These are phyloP conservation scores for Sesia apiformis DNA, from an alignment of 2,888 invertebrate species.

Conservation along the genomic window DNA sequence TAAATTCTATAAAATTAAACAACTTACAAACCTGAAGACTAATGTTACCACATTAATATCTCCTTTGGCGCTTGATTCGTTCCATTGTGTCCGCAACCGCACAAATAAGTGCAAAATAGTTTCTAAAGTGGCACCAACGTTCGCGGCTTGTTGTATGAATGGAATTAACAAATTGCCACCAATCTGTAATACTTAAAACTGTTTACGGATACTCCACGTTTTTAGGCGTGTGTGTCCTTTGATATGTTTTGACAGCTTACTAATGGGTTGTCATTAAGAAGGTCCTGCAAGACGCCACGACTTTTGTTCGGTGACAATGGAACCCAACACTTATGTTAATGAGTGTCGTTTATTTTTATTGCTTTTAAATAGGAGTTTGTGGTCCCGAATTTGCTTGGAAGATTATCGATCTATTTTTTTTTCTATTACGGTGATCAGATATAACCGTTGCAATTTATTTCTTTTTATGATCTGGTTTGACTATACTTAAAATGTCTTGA, in stretches of 20 bases:
- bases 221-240: conserved; percentile 50
- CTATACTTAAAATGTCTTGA: background rate
- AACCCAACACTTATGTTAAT: conserved; percentile 51
- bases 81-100: conserved; percentile 29
- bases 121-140: conserved; percentile 37
- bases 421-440: background rate
- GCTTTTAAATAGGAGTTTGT: conserved; percentile 61
- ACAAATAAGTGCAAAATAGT: conserved; percentile 41
- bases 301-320: conserved; percentile 46
- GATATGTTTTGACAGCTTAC: conserved; percentile 72
- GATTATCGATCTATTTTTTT: conserved; percentile 43
- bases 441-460: too few species aligned
- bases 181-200: conserved; percentile 54
- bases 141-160: conserved; percentile 46
- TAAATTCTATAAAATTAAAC: too few species aligned
- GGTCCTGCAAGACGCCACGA: conserved; percentile 43
- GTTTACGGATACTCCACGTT: conserved; percentile 37
- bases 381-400: conserved; percentile 46
- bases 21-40: conserved; percentile 14
- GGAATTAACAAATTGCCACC: conserved; percentile 60
- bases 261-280: conserved; percentile 62
- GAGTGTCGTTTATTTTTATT: conserved; percentile 67
- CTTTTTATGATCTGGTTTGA: background rate
- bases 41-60: conserved; percentile 30
- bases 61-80: conserved; percentile 26